Evolutionary conservation across 2,797 vertebrate species (phyloP).

Genomic region (Fistularia commersonii): DNA sequence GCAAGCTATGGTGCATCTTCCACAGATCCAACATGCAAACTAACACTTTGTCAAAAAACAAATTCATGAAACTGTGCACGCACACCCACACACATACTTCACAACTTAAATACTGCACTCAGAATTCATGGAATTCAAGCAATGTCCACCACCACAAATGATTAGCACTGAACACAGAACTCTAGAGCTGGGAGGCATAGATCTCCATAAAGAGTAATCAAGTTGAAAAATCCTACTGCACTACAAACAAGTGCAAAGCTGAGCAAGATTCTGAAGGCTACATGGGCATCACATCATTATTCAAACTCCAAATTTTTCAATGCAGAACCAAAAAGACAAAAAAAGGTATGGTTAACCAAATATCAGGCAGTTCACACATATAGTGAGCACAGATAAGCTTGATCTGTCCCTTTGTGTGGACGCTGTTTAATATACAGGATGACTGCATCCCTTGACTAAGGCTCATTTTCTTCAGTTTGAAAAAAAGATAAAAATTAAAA

Average conservation of each 20-base stretch:
- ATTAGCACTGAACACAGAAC: slow-evolving; percentile 58
- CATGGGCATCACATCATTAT: slow-evolving; percentile 45
- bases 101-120: slow-evolving; percentile 58
- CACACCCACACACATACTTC: slow-evolving; percentile 15
- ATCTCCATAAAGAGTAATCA: slow-evolving; percentile 42
- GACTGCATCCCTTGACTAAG: slow-evolving; percentile 12
- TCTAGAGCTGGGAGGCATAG: slow-evolving; percentile 48
- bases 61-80: slow-evolving; percentile 29
- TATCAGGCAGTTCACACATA: slow-evolving; percentile 25
- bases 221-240: slow-evolving; percentile 33
- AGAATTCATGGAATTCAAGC: slow-evolving; percentile 77
- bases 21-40: slow-evolving; percentile 71
- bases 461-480: slow-evolving; percentile 29
- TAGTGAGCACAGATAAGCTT: slow-evolving; percentile 24
- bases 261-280: slow-evolving; percentile 50
- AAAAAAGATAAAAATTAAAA: no score
- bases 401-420: slow-evolving; percentile 10
- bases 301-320: slow-evolving; percentile 50
- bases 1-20: slow-evolving; percentile 66
- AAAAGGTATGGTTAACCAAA: slow-evolving; percentile 11
- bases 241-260: slow-evolving; percentile 46
- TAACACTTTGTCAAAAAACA: slow-evolving; percentile 45
- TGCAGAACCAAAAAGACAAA: slow-evolving; percentile 17
- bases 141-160: slow-evolving; percentile 75
- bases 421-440: slow-evolving; percentile 8